These are phyloP conservation scores for Rhyacophila evoluta DNA, from an alignment of 2,888 invertebrate genomes.

Conservation along the genomic window DNA sequence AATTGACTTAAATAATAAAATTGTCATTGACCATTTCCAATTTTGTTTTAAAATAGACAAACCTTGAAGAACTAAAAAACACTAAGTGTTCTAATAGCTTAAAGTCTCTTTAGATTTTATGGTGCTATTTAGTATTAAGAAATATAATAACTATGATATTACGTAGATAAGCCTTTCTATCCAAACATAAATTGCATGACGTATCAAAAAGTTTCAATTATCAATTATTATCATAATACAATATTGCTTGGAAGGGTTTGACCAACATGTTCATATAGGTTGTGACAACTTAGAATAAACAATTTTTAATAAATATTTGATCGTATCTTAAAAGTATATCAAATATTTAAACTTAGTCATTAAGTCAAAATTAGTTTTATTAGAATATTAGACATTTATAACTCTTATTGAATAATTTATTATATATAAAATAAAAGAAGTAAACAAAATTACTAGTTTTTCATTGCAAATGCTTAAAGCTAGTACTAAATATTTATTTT, in stretches of 20 bases:
- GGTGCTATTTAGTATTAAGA: constrained; percentile 37
- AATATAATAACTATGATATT: constrained; percentile 23
- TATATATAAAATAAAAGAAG: not conserved
- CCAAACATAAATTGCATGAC: constrained; percentile 20
- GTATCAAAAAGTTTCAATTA: not conserved
- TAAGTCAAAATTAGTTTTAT: not conserved
- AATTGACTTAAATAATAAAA: not conserved
- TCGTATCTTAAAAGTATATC: not conserved
- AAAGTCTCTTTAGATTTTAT: constrained; percentile 35
- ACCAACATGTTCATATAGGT: constrained; percentile 40
- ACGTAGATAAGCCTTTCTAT: constrained; percentile 42
- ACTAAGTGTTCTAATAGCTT: constrained; percentile 15
- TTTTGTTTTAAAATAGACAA: not conserved
- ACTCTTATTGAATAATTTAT: constrained; percentile 15
- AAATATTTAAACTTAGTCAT: not conserved
- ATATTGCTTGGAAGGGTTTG: constrained; percentile 30
- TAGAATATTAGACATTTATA: not conserved
- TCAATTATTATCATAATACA: constrained; percentile 25
- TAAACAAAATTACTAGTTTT: too few species aligned
- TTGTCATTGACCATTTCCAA: not conserved
- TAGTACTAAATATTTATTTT: too few species aligned
- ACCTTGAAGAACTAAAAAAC: not conserved
- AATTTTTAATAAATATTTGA: constrained; percentile 23
- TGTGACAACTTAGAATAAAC: constrained; percentile 33
- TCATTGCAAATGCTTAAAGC: not conserved